phyloP scores from a whole-genome alignment of 2,113 vertebrate genomes.

The Todiramphus saurophagus region DNA sequence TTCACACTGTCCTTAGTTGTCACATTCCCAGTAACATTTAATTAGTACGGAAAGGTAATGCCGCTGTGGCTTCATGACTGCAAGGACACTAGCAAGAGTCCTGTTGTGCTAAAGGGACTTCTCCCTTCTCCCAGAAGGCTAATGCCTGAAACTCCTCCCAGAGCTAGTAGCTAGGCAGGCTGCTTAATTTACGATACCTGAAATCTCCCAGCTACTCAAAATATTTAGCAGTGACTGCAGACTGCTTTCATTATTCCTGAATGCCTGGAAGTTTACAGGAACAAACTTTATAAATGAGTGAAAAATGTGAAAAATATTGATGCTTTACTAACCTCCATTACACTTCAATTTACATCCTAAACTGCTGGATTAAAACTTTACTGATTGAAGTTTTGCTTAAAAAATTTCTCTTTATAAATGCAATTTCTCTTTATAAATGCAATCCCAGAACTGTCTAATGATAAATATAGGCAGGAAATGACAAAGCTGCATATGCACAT shows the following conservation, averaged over 20 bases:
- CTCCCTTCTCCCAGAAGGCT: constrained; percentile 40
- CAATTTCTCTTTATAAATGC: no score
- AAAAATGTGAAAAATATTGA: background rate
- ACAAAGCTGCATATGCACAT: background rate
- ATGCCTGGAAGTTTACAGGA: background rate
- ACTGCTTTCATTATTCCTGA: background rate
- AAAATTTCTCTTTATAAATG: background rate
- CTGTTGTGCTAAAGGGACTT: background rate
- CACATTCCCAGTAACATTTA: constrained; percentile 63
- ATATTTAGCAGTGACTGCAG: background rate
- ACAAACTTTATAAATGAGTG: background rate
- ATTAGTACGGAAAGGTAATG: constrained; percentile 61
- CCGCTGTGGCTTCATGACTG: background rate
- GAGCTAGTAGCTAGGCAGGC: background rate
- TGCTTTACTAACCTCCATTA: background rate
- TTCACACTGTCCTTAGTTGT: constrained; percentile 68
- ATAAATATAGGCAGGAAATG: background rate
- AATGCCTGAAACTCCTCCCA: constrained; percentile 2
- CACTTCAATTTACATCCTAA: background rate
- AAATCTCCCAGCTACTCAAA: background rate
- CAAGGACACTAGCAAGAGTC: background rate
- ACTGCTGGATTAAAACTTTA: background rate
- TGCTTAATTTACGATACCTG: background rate
- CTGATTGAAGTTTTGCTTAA: background rate
- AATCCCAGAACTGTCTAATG: background rate